Base-by-base conservation (phyloP, 37 sponge, comb jelly and placozoan species). In the Theonella swinhoei region DNA sequence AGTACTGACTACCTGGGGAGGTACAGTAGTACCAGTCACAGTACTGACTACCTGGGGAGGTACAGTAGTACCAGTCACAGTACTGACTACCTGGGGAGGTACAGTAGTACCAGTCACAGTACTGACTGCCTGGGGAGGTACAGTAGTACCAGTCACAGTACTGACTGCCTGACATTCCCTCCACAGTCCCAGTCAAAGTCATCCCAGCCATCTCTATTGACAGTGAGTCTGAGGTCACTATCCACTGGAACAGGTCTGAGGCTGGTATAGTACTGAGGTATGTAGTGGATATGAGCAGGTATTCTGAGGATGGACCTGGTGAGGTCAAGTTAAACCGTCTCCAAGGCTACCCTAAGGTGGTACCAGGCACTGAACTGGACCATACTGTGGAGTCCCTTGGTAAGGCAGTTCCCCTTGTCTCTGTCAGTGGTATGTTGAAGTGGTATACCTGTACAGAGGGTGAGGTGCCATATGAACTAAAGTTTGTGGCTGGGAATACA, bases 241-340 rank as follows among this genome's bases (percentile, higher is more conserved):
- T 70, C 20, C 41, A 22, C 69, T 80, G 80, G 80, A 28, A 1
- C 11, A 34, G 11, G 3, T 42, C 80, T 23, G 36, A 43, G 19
- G 33, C 47, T 29, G 1, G 43, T 1, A 14, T 31, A 9, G 47
- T 80, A 37, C 14, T 68, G 24, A 20, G 7, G 34, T 80, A 80
- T 29, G 22, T 25, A 42, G 80, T 80, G 80, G 26, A 29, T 14
- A 54, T 80, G 32, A 41, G 40, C 32, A 40, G 43, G 69, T 68
- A 68, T 68, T 29, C 33, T 22, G 69, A 68, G 69, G 33, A 7
- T 68, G 69, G 33, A 31, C 34, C 34, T 68, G 33, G 33, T 20
- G 20, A 33, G 69, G 34, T 32, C 1, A 68, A 29, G 69, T 28
- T 0, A 32, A 7, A 20, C n/a, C n/a, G n/a, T n/a, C 19, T 68